Percentiles rank a stretch among this genome's conserved stretches.
These are phyloP conservation scores for Chorisops tibialis DNA, from an alignment of 2,888 invertebrate species.

Conservation along the genomic window DNA sequence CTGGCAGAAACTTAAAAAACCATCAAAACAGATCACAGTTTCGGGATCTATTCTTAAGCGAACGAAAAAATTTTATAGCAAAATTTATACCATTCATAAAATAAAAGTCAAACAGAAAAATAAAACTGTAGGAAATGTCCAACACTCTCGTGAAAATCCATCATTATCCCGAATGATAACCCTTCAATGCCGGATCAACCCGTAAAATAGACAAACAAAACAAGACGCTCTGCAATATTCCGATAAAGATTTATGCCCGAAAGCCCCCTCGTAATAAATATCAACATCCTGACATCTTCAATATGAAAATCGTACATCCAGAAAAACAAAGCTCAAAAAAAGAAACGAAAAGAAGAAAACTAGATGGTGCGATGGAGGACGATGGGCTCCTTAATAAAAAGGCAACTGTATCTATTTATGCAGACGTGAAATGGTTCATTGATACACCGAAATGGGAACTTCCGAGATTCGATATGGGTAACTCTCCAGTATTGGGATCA, in stretches of 20 bases:
- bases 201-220: slow-evolving; percentile 16
- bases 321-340: not conserved
- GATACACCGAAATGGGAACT: slow-evolving; percentile 1
- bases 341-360: not conserved
- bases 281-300: slow-evolving; percentile 1
- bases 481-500: not conserved
- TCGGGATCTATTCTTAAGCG: not conserved
- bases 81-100: slow-evolving; percentile 13
- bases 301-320: not conserved
- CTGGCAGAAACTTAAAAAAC: slow-evolving; percentile 5
- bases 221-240: slow-evolving; percentile 3
- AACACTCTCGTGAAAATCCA: slow-evolving; percentile 6
- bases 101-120: slow-evolving; percentile 14
- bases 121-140: not conserved
- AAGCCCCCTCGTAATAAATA: slow-evolving; percentile 7
- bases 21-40: slow-evolving; percentile 2
- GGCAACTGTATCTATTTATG: not conserved
- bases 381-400: not conserved
- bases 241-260: slow-evolving; percentile 15
- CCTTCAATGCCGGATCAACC: slow-evolving; percentile 7
- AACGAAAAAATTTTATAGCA: not conserved
- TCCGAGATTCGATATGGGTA: not conserved
- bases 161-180: slow-evolving; percentile 14
- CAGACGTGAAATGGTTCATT: slow-evolving; percentile 8
- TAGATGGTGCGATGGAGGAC: not conserved